Conservation (phyloP, 2,888 invertebrate genomes). For the Pachliopta kotzebuea region DNA sequence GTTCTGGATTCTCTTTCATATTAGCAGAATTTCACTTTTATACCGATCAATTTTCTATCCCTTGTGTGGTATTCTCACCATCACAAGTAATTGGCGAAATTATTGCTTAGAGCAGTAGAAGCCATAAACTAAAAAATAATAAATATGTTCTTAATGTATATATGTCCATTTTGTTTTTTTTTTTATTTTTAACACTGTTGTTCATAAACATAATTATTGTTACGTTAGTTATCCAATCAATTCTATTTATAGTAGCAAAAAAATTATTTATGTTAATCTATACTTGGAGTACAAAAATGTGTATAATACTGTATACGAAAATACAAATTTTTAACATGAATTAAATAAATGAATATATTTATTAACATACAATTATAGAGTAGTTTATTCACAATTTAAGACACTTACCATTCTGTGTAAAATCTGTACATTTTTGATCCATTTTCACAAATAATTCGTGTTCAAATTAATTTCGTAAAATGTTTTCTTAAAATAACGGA, state of each 20-base stretch:
- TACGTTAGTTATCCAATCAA: not conserved
- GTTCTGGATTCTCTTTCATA: too few species aligned
- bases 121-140: too few species aligned
- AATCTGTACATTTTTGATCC: constrained; percentile 3
- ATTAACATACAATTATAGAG: not conserved
- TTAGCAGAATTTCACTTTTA: too few species aligned
- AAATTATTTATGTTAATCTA: not conserved
- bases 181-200: too few species aligned
- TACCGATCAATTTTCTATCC: too few species aligned
- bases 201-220: too few species aligned
- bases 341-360: not conserved
- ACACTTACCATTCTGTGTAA: constrained; percentile 13
- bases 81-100: too few species aligned
- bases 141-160: not conserved
- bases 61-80: too few species aligned
- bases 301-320: not conserved
- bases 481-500: not conserved
- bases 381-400: not conserved
- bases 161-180: too few species aligned
- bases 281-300: not conserved
- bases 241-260: not conserved
- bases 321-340: not conserved
- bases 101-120: too few species aligned
- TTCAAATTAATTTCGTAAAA: not conserved
- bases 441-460: not conserved